Conservation (phyloP, 2,888 invertebrate genomes). For the Tineola bisselliella region DNA sequence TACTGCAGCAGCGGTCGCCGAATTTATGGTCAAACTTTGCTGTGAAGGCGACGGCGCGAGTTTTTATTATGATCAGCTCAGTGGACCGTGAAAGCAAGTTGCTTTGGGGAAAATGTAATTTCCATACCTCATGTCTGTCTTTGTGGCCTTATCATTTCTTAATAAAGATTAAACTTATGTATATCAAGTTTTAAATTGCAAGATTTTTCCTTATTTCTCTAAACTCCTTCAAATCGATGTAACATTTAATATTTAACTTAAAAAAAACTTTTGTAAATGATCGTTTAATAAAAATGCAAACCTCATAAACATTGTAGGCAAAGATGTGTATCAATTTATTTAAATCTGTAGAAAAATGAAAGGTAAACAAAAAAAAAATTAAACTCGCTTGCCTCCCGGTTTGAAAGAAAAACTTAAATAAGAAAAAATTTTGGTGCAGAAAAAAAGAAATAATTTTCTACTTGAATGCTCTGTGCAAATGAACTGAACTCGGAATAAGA, state of each 20-base stretch:
- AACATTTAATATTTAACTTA: too few species aligned
- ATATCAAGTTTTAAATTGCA: too few species aligned
- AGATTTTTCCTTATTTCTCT: too few species aligned
- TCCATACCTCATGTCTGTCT: constrained; percentile 61
- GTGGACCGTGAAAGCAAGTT: constrained; percentile 69
- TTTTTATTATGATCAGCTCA: constrained; percentile 70
- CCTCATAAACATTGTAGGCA: neutral
- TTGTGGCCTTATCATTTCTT: constrained; percentile 60
- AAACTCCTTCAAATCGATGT: too few species aligned
- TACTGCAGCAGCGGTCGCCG: constrained; percentile 44
- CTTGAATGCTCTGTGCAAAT: constrained; percentile 66
- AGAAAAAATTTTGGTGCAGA: constrained; percentile 61
- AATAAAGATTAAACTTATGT: constrained; percentile 17
- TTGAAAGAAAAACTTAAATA: constrained; percentile 50
- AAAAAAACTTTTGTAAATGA: neutral
- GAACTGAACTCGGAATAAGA: constrained; percentile 66
- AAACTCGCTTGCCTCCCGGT: constrained; percentile 35
- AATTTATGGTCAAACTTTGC: constrained; percentile 70
- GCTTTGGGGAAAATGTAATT: constrained; percentile 58
- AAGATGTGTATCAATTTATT: neutral
- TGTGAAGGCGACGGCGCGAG: constrained; percentile 63
- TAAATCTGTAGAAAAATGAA: constrained; percentile 19
- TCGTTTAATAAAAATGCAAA: neutral
- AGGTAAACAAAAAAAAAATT: constrained; percentile 14
- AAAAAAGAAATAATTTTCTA: constrained; percentile 69